These are phyloP conservation scores for Onthophagus taurus DNA, from an alignment of 1,140 invertebrate species.

Conservation along the genomic window DNA sequence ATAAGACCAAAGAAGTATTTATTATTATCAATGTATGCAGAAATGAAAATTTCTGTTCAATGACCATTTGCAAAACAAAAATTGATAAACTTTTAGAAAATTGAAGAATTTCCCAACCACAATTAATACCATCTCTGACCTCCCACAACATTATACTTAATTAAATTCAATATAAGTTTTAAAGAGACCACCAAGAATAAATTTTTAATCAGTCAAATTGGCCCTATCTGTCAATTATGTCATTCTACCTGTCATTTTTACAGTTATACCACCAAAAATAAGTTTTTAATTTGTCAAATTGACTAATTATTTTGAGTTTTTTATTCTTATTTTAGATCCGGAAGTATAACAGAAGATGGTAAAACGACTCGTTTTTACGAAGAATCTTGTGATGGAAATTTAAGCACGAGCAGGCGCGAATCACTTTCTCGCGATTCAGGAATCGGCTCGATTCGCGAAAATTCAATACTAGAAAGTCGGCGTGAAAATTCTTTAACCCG, in stretches of 20 bases:
- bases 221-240: no score
- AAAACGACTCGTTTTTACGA: conserved; percentile 29
- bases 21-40: no score
- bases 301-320: not conserved
- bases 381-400: conserved; percentile 29
- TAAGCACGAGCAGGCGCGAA: conserved; percentile 22
- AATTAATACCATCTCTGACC: no score
- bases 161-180: no score
- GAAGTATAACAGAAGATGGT: conserved; percentile 35
- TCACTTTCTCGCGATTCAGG: conserved; percentile 28
- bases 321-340: conserved; percentile 24
- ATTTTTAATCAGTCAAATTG: not conserved
- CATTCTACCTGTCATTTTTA: not conserved
- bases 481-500: conserved; percentile 31
- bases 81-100: no score
- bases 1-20: no score
- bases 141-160: no score
- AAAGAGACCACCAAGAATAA: not conserved
- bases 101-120: no score
- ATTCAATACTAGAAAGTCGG: conserved; percentile 22
- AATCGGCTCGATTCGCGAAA: conserved; percentile 29
- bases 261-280: not conserved
- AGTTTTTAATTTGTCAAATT: not conserved
- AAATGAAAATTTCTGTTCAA: no score
- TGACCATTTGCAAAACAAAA: no score